Conservation (phyloP, 2,797 vertebrate species). For the Thaleichthys pacificus region DNA sequence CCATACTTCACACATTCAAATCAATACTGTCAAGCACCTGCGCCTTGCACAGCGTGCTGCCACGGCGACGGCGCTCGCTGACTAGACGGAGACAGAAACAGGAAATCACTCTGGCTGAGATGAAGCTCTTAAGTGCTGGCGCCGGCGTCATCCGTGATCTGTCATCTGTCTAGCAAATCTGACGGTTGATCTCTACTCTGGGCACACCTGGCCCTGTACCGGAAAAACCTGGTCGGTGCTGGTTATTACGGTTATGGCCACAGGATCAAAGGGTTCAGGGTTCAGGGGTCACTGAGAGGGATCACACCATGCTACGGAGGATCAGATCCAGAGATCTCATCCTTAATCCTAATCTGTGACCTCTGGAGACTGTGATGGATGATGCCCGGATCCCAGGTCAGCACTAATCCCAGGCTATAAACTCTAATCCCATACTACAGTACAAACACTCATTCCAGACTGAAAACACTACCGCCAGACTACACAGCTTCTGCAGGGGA, state of each 20-base stretch:
- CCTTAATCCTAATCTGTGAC: neutral
- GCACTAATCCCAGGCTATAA: neutral
- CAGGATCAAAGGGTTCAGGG: too few species aligned
- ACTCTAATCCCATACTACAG: too few species aligned
- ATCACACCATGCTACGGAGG: too few species aligned
- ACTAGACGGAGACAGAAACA: neutral
- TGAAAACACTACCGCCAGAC: too few species aligned
- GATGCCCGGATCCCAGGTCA: neutral
- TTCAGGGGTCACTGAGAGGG: too few species aligned
- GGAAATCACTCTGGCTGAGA: neutral
- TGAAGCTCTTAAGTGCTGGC: neutral
- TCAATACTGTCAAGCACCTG: slow-evolving; percentile 5
- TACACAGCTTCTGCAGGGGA: neutral
- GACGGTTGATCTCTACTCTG: too few species aligned
- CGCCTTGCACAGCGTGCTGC: neutral
- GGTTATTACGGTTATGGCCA: too few species aligned
- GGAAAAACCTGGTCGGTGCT: too few species aligned
- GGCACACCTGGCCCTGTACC: too few species aligned
- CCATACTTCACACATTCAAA: neutral
- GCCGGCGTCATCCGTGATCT: neutral
- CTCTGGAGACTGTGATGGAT: neutral
- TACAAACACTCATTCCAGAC: too few species aligned
- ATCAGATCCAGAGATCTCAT: neutral
- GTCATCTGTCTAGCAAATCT: neutral
- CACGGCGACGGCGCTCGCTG: too few species aligned